Conservation (phyloP, 2,888 invertebrate genomes). For the Protonemura montana region DNA sequence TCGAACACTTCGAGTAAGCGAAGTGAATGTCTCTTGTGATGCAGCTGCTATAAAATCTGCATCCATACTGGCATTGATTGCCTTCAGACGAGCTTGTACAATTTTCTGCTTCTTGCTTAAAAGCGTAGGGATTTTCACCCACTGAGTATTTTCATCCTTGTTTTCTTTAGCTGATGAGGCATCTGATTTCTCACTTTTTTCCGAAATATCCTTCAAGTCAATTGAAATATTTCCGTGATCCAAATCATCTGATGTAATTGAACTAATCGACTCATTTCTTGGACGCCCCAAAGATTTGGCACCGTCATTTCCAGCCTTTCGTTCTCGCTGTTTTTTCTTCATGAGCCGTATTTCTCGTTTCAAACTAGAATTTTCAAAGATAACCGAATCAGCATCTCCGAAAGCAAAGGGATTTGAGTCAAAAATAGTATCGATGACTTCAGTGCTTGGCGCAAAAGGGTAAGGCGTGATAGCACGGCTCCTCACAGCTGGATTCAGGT, state of each 20-base stretch:
- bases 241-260: conserved; percentile 57
- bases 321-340: conserved; percentile 46
- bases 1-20: conserved; percentile 39
- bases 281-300: conserved; percentile 38
- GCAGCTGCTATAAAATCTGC: conserved; percentile 57
- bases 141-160: conserved; percentile 57
- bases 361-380: background rate
- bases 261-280: conserved; percentile 49
- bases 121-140: conserved; percentile 61
- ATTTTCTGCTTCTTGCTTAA: conserved; percentile 62
- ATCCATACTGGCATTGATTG: conserved; percentile 60
- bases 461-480: conserved; percentile 75
- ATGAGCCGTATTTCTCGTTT: conserved; percentile 49
- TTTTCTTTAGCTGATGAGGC: conserved; percentile 40
- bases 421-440: conserved; percentile 54
- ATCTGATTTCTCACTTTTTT: conserved; percentile 57
- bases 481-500: conserved; percentile 67
- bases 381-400: conserved; percentile 19
- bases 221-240: conserved; percentile 59
- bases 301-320: conserved; percentile 35
- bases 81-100: conserved; percentile 63
- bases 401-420: conserved; percentile 46
- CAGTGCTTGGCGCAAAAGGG: conserved; percentile 69
- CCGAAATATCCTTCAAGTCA: conserved; percentile 55
- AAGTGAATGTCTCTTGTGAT: conserved; percentile 59